Conservation (phyloP, 23 tunicate species). For the Clavelina lepadiformis region DNA sequence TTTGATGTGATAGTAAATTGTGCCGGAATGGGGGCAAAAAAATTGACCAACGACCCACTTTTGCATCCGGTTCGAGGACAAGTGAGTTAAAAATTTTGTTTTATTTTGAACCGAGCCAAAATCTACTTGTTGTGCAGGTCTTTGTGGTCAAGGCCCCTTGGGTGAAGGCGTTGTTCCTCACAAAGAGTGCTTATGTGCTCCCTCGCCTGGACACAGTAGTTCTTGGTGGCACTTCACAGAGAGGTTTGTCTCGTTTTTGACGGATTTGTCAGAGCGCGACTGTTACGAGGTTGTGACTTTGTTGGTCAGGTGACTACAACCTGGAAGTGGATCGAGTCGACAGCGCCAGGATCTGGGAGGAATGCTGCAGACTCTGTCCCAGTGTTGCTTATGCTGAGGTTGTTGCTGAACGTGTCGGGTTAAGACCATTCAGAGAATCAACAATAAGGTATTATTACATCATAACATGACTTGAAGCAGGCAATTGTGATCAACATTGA, state of each 20-base stretch:
- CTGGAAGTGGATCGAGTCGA: conserved; percentile 25
- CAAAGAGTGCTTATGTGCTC: conserved; percentile 34
- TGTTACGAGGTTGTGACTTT: no score
- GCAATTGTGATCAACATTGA: no score
- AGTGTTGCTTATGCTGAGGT: conserved; percentile 54
- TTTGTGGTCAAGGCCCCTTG: conserved; percentile 75
- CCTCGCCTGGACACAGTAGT: conserved; percentile 60
- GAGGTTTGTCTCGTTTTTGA: no score
- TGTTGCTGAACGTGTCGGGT: conserved; percentile 46
- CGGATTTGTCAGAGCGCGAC: no score
- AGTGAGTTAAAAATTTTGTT: conserved; percentile 12
- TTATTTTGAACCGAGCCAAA: neutral
- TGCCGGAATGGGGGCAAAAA: conserved; percentile 52
- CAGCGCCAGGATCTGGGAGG: conserved; percentile 41
- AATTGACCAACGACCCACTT: conserved; percentile 27
- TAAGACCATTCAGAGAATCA: conserved; percentile 38
- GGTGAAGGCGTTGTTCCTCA: conserved; percentile 44
- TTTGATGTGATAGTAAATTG: conserved; percentile 75
- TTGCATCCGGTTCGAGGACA: conserved; percentile 68
- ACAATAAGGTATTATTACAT: no score
- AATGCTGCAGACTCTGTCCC: conserved; percentile 56
- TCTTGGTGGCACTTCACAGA: conserved; percentile 64
- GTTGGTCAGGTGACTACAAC: conserved; percentile 43
- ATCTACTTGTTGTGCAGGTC: conserved; percentile 31
- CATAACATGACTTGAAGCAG: no score